Conservation (phyloP, 2,797 vertebrate species). For the Lophotriccus pileatus region DNA sequence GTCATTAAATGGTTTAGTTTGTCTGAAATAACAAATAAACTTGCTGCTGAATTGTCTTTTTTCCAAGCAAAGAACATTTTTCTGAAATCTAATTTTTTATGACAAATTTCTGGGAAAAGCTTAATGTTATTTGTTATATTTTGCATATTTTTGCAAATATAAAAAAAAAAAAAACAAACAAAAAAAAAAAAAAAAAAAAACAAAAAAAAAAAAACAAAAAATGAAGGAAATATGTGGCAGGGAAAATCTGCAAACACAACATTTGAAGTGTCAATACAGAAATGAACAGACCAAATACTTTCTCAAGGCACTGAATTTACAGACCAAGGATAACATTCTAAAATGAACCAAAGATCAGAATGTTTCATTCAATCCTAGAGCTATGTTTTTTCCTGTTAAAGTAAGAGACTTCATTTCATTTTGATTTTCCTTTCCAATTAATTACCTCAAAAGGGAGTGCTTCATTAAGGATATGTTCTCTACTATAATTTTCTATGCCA, state of each 20-base stretch:
- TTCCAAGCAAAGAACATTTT: background rate
- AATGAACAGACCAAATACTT: background rate
- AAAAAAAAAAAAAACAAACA: background rate
- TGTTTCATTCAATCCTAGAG: background rate
- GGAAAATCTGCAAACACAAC: background rate
- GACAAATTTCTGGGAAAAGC: background rate
- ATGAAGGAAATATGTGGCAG: background rate
- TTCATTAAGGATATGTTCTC: background rate
- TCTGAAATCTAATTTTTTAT: background rate
- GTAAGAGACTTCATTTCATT: background rate
- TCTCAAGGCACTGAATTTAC: background rate
- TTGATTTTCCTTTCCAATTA: background rate
- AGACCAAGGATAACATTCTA: background rate
- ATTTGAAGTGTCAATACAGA: background rate
- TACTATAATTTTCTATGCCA: background rate
- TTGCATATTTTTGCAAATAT: background rate
- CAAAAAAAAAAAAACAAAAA: background rate
- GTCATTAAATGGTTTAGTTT: background rate
- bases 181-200: rapidly evolving
- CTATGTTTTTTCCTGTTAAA: background rate
- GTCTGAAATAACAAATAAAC: background rate
- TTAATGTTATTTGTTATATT: background rate
- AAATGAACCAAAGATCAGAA: background rate
- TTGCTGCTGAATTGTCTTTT: background rate
- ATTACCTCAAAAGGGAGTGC: background rate